Conservation (phyloP, 2,797 vertebrate species). For the Delichon dasypus region DNA sequence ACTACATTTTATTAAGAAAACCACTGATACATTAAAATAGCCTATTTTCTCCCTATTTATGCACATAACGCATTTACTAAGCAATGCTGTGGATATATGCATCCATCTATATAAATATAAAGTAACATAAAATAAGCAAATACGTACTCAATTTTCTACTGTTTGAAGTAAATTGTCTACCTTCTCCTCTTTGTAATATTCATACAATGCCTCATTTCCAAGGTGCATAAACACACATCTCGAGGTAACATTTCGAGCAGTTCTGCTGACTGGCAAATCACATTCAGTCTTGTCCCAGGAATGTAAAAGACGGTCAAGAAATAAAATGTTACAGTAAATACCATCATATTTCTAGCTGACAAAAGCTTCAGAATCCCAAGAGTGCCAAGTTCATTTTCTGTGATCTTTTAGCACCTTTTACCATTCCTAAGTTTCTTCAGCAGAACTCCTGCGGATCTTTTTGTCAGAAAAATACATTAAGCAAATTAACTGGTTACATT, state of each 20-base stretch:
- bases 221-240: neutral
- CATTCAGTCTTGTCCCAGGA: neutral
- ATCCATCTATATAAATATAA: neutral
- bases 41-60: neutral
- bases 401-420: neutral
- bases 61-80: neutral
- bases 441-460: neutral
- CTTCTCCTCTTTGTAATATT: neutral
- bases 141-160: neutral
- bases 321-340: neutral
- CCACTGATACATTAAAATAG: neutral
- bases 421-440: neutral
- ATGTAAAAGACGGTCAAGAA: neutral
- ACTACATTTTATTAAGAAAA: neutral
- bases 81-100: neutral
- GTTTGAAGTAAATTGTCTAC: neutral
- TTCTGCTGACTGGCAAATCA: neutral
- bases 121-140: neutral
- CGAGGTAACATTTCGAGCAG: neutral
- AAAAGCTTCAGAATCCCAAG: neutral
- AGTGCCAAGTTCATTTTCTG: neutral
- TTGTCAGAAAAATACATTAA: constrained; percentile 12
- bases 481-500: constrained; percentile 15
- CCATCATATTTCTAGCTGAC: neutral
- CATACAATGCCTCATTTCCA: neutral